Base-by-base conservation (phyloP, 2,113 vertebrate species). In the Thymallus thymallus region DNA sequence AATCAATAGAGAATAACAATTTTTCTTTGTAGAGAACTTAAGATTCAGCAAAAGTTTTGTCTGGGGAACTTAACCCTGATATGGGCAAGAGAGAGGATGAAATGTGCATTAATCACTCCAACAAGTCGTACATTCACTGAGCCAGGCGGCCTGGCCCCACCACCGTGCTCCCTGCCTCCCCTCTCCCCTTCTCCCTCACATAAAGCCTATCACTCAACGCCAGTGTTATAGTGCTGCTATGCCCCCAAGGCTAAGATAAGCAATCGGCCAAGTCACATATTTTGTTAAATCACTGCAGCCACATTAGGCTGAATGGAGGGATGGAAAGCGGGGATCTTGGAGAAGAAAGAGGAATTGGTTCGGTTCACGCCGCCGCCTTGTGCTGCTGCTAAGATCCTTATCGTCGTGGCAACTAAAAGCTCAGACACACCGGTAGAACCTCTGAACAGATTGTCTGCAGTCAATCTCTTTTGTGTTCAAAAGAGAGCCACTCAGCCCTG, bases 171-270 rank as follows among this genome's bases (percentile, higher is more conserved):
- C 14, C 62, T 64, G 24, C 83, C 79, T 80, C 83, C 92, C 16
- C 48, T 51, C 48, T 13, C 48, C 48, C 48, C 16, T 51, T 51
- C 86, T 86, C 84, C 87, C 91, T 88, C 84, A 72, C 89, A 92
- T 93, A 90, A 88, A 92, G 35, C 35, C 35, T 41, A 41, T 92
- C 87, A 72, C 86, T 90, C 76, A 82, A 67, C 87, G 83, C 85
- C 84, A 85, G 89, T 89, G 89, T 88, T 51, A 86, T 86, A 74
- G 70, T 13, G n/a, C n/a, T 18, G 29, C 76, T 90, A 83, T 91
- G 91, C 93, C 94, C 93, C 93, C 76, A 76, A 94, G 94, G 92
- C 85, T 91, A 80, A 93, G 94, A 94, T 95, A 95, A 94, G 92
- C 93, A 92, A 93, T 92, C 83, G 77, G 88, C 85, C 92, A 90